phyloP scores from a whole-genome alignment of 1,140 invertebrate genomes.

The Globodera rostochiensis region DNA sequence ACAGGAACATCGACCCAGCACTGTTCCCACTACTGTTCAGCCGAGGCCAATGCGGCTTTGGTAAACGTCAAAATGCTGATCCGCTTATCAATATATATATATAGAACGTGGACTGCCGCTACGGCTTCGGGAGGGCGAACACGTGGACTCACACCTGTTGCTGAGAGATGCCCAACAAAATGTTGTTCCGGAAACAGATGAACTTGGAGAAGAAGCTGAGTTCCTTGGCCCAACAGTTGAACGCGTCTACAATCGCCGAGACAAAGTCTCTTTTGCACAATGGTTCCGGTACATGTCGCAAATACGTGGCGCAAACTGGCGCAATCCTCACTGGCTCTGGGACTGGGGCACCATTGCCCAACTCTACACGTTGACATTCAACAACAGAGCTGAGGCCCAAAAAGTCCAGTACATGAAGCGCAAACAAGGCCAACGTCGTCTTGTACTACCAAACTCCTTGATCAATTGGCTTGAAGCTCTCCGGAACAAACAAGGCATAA shows the following conservation, averaged over 20 bases:
- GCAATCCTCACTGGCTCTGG: background rate
- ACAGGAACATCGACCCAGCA: constrained; percentile 6
- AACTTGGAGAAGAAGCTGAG: constrained; percentile 4
- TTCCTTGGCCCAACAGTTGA: background rate
- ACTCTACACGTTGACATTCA: background rate
- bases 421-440: background rate
- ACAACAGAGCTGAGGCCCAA: background rate
- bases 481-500: background rate
- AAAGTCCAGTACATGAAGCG: constrained; percentile 6
- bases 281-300: constrained; percentile 2
- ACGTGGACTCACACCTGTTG: background rate
- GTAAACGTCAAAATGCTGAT: background rate
- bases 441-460: background rate
- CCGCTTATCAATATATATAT: background rate
- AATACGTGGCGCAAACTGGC: background rate
- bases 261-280: background rate
- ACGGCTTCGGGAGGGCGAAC: background rate
- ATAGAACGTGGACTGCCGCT: background rate
- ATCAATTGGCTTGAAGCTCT: background rate
- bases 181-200: background rate
- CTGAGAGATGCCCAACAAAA: background rate
- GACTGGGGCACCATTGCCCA: background rate
- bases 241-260: background rate
- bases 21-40: background rate
- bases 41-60: background rate